Evolutionary conservation across 1,140 invertebrate species (phyloP).

Genomic region (Nebria ingens): DNA sequence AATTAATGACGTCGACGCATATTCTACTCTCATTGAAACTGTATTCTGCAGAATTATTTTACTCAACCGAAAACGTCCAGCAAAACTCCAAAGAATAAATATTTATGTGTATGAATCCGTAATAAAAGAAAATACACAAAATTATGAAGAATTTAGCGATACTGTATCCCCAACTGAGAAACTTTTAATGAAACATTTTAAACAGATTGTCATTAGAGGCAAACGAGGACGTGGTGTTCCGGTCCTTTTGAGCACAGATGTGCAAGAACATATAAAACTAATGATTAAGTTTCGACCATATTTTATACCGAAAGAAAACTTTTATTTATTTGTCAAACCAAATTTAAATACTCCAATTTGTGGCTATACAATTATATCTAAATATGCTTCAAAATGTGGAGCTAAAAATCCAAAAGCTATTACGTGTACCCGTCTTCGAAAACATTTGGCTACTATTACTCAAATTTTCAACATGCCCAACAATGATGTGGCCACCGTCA

Average conservation of each 20-base stretch:
- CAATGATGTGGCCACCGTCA: constrained; percentile 25
- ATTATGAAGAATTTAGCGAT: constrained; percentile 18
- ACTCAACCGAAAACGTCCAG: background rate
- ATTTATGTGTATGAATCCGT: constrained; percentile 10
- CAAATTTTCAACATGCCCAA: constrained; percentile 27
- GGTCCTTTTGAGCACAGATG: constrained; percentile 16
- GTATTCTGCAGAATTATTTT: background rate
- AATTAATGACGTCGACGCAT: constrained; percentile 25
- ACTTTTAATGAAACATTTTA: constrained; percentile 14
- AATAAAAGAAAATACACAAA: background rate
- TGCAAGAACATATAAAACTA: constrained; percentile 16
- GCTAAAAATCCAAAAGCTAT: constrained; percentile 22
- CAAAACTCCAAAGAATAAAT: background rate
- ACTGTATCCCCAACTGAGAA: constrained; percentile 17
- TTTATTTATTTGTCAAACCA: constrained; percentile 23
- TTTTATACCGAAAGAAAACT: constrained; percentile 11
- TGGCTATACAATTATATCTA: constrained; percentile 27
- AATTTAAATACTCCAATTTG: constrained; percentile 16
- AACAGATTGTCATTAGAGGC: constrained; percentile 16
- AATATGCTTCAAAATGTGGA: constrained; percentile 20
- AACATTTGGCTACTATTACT: constrained; percentile 28
- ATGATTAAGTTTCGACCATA: constrained; percentile 13
- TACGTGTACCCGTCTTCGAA: constrained; percentile 19
- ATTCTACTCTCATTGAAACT: constrained; percentile 4
- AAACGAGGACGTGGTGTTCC: constrained; percentile 19